Percentiles rank a stretch among this genome's conserved stretches.
phyloP scores from a whole-genome alignment of 2,888 invertebrate genomes.

The Drosophila tripunctata region DNA sequence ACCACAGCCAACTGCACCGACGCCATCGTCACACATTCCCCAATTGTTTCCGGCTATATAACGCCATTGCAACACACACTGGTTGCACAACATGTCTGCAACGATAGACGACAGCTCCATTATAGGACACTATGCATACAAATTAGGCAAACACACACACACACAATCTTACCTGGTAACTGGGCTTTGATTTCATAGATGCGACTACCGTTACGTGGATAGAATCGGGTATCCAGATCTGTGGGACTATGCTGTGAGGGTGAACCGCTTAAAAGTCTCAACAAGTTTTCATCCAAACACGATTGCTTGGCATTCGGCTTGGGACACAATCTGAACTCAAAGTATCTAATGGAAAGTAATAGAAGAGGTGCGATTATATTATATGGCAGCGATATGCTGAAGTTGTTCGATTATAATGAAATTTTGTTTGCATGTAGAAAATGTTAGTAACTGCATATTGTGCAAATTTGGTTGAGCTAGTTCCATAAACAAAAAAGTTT shows the following conservation, averaged over 20 bases:
- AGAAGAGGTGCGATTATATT: not conserved
- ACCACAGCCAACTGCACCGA: constrained; percentile 93
- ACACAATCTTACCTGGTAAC: constrained; percentile 84
- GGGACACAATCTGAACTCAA: constrained; percentile 93
- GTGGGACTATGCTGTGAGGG: constrained; percentile 83
- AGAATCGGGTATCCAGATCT: constrained; percentile 87
- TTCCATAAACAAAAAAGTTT: too few species aligned
- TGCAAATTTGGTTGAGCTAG: too few species aligned
- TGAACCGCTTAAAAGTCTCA: constrained; percentile 85
- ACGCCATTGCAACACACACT: constrained; percentile 95
- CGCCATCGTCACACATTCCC: constrained; percentile 90
- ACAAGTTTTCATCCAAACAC: constrained; percentile 90
- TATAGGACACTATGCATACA: not conserved
- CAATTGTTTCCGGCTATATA: constrained; percentile 95
- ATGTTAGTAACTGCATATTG: too few species aligned
- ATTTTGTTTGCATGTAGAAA: too few species aligned
- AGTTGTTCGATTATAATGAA: too few species aligned
- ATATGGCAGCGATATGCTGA: too few species aligned
- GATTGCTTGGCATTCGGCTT: constrained; percentile 89
- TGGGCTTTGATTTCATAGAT: constrained; percentile 91
- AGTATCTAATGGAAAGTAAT: constrained; percentile 85
- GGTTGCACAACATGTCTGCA: constrained; percentile 88
- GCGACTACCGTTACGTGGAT: constrained; percentile 91
- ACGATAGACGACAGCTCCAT: not conserved
- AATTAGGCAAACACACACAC: not conserved